Evolutionary conservation across 1,140 invertebrate species (phyloP).

Genomic region (Drosophila lacertosa): DNA sequence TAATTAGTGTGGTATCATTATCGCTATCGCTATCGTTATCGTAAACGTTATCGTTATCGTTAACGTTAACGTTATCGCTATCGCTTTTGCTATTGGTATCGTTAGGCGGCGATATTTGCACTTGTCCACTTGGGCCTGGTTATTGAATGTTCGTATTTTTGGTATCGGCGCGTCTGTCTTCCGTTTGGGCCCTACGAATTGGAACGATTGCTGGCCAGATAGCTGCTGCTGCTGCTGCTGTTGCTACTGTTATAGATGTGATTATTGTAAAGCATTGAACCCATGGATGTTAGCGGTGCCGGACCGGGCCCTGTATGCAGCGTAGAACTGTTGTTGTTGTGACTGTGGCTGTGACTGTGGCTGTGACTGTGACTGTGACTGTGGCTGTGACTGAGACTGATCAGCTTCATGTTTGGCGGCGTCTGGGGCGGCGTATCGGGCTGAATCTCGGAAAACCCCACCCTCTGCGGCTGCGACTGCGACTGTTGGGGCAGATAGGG

Average conservation of each 20-base stretch:
- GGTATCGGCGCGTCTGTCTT: slow-evolving; percentile 58
- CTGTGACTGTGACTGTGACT: slow-evolving; percentile 33
- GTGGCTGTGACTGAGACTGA: slow-evolving; percentile 39
- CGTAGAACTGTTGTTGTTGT: slow-evolving; percentile 58
- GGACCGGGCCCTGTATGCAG: slow-evolving; percentile 84
- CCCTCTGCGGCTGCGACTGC: slow-evolving; percentile 69
- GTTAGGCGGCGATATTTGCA: slow-evolving; percentile 61
- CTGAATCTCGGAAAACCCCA: slow-evolving; percentile 93
- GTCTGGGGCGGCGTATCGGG: slow-evolving; percentile 95
- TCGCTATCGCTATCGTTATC: slow-evolving; percentile 57
- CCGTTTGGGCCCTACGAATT: slow-evolving; percentile 48
- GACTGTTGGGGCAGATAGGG: slow-evolving; percentile 57
- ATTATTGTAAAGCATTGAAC: slow-evolving; percentile 85
- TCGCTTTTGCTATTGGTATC: slow-evolving; percentile 55
- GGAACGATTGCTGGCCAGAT: slow-evolving; percentile 85
- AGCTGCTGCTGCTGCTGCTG: slow-evolving; percentile 84
- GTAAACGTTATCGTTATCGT: slow-evolving; percentile 52
- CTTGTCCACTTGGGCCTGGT: slow-evolving; percentile 61
- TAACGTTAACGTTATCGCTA: slow-evolving; percentile 45
- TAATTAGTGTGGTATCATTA: slow-evolving; percentile 73
- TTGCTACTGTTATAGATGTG: slow-evolving; percentile 68
- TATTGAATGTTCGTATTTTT: slow-evolving; percentile 39
- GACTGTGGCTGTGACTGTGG: slow-evolving; percentile 8
- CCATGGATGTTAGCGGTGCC: slow-evolving; percentile 85
- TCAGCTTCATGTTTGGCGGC: slow-evolving; percentile 94